Conservation (phyloP, 2,797 vertebrate species). For the Clarias laeviceps region DNA sequence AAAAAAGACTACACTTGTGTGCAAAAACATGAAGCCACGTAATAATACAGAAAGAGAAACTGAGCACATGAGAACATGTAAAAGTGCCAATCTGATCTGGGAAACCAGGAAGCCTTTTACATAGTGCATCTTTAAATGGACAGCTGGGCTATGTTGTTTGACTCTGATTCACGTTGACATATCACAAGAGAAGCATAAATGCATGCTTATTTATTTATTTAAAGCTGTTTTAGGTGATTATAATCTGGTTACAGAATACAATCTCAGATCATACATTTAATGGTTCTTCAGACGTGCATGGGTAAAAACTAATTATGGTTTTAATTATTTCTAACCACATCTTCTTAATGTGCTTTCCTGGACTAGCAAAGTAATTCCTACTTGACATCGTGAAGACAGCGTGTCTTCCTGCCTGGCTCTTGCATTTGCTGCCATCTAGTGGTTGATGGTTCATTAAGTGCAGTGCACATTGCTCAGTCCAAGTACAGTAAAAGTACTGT, state of each 20-base stretch:
- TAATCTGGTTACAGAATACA: background rate
- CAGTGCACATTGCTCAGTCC: slow-evolving; percentile 46
- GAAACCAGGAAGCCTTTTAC: background rate
- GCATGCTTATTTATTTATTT: background rate
- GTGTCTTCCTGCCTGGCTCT: background rate
- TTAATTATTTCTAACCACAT: background rate
- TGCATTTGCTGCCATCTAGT: slow-evolving; percentile 79
- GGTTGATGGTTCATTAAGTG: slow-evolving; percentile 58
- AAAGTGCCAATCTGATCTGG: background rate
- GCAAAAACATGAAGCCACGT: background rate
- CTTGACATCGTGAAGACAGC: background rate
- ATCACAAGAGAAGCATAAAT: background rate
- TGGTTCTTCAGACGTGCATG: background rate
- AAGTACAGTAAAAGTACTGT: slow-evolving; percentile 75
- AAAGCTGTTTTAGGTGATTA: background rate
- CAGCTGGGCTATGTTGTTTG: background rate
- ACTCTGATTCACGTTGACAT: background rate
- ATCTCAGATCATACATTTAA: background rate
- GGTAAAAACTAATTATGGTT: background rate
- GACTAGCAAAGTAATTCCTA: background rate
- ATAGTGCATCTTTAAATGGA: background rate
- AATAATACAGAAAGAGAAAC: background rate
- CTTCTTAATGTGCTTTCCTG: background rate
- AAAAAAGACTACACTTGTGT: background rate
- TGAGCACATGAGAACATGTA: background rate